A percentile compares a stretch with the other conserved stretches of the same genome.
Evolutionary conservation across 2,888 invertebrate genomes (phyloP).

Genomic region (Phortica okadai): DNA sequence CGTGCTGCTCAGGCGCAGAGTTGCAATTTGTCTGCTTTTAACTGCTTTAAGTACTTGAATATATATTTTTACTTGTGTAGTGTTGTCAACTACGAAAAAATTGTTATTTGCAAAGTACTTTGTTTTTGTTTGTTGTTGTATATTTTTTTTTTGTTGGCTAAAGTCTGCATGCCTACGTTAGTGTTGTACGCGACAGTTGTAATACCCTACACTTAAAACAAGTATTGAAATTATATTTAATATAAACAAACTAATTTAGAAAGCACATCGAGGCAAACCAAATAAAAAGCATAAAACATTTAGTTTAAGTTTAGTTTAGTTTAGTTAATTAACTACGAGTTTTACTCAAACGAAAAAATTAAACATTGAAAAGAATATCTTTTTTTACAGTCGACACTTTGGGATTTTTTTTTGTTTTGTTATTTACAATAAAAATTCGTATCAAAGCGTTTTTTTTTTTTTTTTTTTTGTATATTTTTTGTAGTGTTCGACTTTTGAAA

Average conservation of each 20-base stretch:
- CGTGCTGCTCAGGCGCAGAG: conserved; percentile 46
- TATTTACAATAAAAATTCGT: conserved; percentile 53
- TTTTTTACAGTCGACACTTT: background rate
- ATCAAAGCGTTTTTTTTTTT: background rate
- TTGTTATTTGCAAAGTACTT: conserved; percentile 18
- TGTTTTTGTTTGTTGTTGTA: conserved; percentile 11
- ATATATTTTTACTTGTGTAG: conserved; percentile 28
- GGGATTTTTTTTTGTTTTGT: conserved; percentile 34
- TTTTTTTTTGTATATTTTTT: background rate
- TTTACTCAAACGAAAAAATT: conserved; percentile 46
- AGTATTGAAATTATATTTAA: conserved; percentile 34
- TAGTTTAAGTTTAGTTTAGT: conserved; percentile 16
- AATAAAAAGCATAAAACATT: conserved; percentile 32
- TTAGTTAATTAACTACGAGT: conserved; percentile 47
- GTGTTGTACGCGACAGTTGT: conserved; percentile 5
- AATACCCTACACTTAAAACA: conserved; percentile 36
- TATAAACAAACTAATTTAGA: conserved; percentile 21
- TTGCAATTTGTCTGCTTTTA: conserved; percentile 25
- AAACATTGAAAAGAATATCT: conserved; percentile 5
- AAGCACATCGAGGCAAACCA: conserved; percentile 30
- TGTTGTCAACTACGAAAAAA: conserved; percentile 47
- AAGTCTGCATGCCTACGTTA: conserved; percentile 20
- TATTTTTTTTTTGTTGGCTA: background rate
- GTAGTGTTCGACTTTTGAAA: conserved; percentile 54
- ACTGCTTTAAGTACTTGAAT: conserved; percentile 35